Evolutionary conservation across 1,140 invertebrate genomes (phyloP).

Genomic region (Chymomyza costata): DNA sequence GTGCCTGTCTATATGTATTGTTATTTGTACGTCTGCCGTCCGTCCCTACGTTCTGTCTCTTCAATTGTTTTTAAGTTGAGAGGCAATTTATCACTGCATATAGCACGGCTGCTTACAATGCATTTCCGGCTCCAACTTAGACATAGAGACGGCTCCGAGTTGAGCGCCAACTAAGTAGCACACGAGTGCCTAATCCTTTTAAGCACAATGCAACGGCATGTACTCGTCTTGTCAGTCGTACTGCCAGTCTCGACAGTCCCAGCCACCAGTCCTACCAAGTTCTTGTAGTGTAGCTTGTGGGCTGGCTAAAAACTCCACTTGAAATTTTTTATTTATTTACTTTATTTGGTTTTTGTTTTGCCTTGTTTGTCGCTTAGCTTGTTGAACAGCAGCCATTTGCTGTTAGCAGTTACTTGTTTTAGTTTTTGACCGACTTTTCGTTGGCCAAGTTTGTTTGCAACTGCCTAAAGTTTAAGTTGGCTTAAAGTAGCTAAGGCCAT

Average conservation of each 20-base stretch:
- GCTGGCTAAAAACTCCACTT: no score
- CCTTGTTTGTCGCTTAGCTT: no score
- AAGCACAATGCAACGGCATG: constrained; percentile 52
- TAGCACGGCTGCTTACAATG: constrained; percentile 58
- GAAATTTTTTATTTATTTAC: no score
- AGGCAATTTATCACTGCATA: constrained; percentile 58
- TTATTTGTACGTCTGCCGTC: constrained; percentile 3
- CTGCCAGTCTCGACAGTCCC: constrained; percentile 8
- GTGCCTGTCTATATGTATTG: constrained; percentile 11
- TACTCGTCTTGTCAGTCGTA: constrained; percentile 4
- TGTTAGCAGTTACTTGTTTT: not conserved
- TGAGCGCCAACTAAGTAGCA: constrained; percentile 41
- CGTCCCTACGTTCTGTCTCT: constrained; percentile 18
- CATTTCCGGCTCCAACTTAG: constrained; percentile 33
- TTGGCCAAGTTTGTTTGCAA: no score
- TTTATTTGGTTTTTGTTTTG: no score
- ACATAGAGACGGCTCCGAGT: constrained; percentile 10
- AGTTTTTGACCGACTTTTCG: no score
- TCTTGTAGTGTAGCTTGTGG: no score
- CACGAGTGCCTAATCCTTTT: constrained; percentile 67
- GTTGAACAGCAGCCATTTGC: no score
- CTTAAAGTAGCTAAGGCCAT: not conserved
- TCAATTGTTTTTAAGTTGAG: constrained; percentile 63
- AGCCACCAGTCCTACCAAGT: no score
- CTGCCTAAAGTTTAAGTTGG: not conserved